Evolutionary conservation across 2,113 vertebrate species (phyloP).

Genomic region (Canis aureus): DNA sequence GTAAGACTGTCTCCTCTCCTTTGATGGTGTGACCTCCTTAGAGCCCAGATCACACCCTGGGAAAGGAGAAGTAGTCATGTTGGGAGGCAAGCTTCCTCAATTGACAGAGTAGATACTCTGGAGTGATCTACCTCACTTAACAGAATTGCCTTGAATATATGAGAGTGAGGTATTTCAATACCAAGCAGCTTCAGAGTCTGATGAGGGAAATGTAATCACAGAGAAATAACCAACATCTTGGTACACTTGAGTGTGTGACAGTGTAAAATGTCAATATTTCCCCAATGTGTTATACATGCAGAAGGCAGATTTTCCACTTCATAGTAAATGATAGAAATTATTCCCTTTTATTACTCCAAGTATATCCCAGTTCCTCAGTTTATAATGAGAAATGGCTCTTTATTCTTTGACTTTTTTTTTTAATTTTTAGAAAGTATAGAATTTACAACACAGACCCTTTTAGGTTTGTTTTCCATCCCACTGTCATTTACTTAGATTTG

Average conservation of each 20-base stretch:
- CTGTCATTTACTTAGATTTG: neutral
- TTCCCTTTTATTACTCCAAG: neutral
- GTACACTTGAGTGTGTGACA: neutral
- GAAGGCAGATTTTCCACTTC: neutral
- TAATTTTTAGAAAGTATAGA: neutral
- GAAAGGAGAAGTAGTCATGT: neutral
- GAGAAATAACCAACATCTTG: neutral
- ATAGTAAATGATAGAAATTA: neutral
- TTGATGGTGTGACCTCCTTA: neutral
- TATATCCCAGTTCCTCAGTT: neutral
- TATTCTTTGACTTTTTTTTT: neutral
- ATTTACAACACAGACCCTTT: neutral
- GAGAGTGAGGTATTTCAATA: neutral
- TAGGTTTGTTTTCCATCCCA: neutral
- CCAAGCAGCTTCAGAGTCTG: neutral
- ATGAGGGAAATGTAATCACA: neutral
- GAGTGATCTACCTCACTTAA: neutral
- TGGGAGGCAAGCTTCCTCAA: neutral
- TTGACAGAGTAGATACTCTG: neutral
- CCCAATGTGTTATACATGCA: neutral
- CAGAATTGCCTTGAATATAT: neutral
- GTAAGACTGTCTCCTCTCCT: neutral
- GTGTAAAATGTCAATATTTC: neutral
- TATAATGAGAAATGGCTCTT: neutral
- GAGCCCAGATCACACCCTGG: too few relatives aligned